Evolutionary conservation across 2,888 invertebrate species (phyloP), one percentile per base, ranked within the genome.

Genomic region (Agapostemon virescens): DNA sequence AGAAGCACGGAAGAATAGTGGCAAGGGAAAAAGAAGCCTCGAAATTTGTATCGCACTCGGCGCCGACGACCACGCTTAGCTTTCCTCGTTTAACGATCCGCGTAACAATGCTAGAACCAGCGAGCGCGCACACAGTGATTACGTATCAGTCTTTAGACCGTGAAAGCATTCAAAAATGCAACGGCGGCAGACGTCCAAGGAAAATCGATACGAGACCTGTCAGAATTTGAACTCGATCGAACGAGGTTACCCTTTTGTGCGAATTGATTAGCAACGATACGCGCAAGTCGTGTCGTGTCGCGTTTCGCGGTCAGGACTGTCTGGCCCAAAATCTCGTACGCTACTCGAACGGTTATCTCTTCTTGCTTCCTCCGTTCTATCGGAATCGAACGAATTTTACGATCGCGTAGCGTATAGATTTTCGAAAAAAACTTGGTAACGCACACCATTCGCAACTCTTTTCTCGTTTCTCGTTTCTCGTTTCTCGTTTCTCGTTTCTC

Each of bases 81-180:
- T 77, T 58, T 68, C 20, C n/a, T 33, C 67, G 38, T 63, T 77
- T 77, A 77, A 79, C 68, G 64, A 79, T 79, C 79, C 68, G 52
- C 45, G 52, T 45, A 72, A 72, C 63, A 78, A 78, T 78, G 63
- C 72, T 33, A 42, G 40, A 55, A 52, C 49, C 49, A 40, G 40
- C 38, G 30, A 45, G 17, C 30, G 40, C 42, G 40, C 49, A 40
- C 52, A 49, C 66, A 55, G 58, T 38, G 73, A 73, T 77, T 70
- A 49, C 64, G 30, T 40, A n/a, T 36, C 23, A 42, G 40, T 45
- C 69, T 33, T 26, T 58, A 45, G 30, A 38, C 26, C 23, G 38
- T 58, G n/a, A 42, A 23, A 5, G 42, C 61, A 70, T 74, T 67
- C 52, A 63, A 79, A 71, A 63, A 71, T 79, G 77, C 68, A 68